These are phyloP conservation scores for Cheilosia vernalis DNA, from an alignment of 2,888 invertebrate species.

Conservation along the genomic window DNA sequence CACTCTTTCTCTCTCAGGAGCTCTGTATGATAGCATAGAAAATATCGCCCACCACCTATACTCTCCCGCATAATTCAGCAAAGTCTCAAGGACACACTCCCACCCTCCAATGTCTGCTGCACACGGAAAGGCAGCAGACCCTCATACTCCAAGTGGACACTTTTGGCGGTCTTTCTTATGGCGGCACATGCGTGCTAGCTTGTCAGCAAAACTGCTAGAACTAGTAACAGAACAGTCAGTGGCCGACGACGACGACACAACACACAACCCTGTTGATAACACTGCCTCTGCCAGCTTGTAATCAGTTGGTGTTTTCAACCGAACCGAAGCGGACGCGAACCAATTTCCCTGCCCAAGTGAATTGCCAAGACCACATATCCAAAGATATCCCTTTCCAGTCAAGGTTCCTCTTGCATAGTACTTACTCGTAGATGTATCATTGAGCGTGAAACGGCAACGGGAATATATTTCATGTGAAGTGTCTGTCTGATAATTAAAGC, in stretches of 20 bases:
- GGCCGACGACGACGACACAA: slow-evolving; percentile 8
- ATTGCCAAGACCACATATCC: slow-evolving; percentile 18
- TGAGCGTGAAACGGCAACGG: slow-evolving; percentile 43
- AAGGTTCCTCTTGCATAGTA: slow-evolving; percentile 38
- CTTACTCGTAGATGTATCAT: slow-evolving; percentile 31
- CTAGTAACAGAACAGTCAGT: slow-evolving; percentile 13
- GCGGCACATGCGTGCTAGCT: slow-evolving; percentile 25
- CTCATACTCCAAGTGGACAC: slow-evolving; percentile 14
- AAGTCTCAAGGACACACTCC: slow-evolving; percentile 67
- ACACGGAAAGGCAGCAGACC: slow-evolving; percentile 33
- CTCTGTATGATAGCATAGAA: not conserved
- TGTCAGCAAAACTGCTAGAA: slow-evolving; percentile 62
- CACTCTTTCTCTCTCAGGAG: not conserved
- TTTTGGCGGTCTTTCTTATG: slow-evolving; percentile 61
- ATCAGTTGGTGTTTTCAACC: slow-evolving; percentile 68
- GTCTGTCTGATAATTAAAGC: slow-evolving; percentile 21
- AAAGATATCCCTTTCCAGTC: slow-evolving; percentile 38
- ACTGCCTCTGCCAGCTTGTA: slow-evolving; percentile 50
- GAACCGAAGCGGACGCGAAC: slow-evolving; percentile 58
- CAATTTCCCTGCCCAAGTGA: not conserved
- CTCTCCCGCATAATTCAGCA: slow-evolving; percentile 40
- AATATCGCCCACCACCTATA: not conserved
- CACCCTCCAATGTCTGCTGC: slow-evolving; percentile 43
- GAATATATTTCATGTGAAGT: slow-evolving; percentile 25
- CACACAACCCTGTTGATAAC: slow-evolving; percentile 58